Evolutionary conservation across 2,797 vertebrate genomes (phyloP), one percentile per base, ranked within the genome.

Genomic region (Siniperca scherzeri): DNA sequence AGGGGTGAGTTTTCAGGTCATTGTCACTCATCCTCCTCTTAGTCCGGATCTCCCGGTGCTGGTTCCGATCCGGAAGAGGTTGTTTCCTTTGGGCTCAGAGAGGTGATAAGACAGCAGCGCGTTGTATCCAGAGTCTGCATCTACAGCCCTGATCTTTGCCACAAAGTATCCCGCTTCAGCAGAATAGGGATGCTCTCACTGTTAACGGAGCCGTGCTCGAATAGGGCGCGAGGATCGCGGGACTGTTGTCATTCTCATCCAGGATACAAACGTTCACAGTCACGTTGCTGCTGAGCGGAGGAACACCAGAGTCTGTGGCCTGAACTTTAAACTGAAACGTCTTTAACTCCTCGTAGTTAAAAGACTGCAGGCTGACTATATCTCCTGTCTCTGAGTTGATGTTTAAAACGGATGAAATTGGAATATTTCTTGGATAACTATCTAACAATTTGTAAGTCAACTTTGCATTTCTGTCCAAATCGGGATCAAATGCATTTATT

Each of bases 401-500:
- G n/a, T 91, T 93, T 3, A 95, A 13, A 52, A 88, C 0, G 0
- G 96, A 95, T 38, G 95, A 78, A 4, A 95, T 90, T 0, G 93
- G 95, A 64, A 95, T 83, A 84, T 94, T 96, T 91, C 89, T 95
- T 33, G 94, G 79, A 17, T 93, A 92, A 33, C 81, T 91, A 1
- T 96, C 91, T n/a, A 96, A 72, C 0, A 97, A 69, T 2, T 93
- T 94, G 70, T 97, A 98, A 21, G 92, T 93, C 69, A 97, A 59
- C 4, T 95, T 92, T 7, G 96, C 95, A 74, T 98, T 98, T 80
- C 89, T 75, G 5, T 87, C 75, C 17, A 71, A 3, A 73, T 94
- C 97, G 1, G 93, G 91, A 92, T 98, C 97, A 3, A 90, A 83
- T 11, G 97, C 97, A 86, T 87, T 94, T n/a, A 96, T 84, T 9